Evolutionary conservation across 2,888 invertebrate genomes (phyloP).

Genomic region (Odontomyia ornata): DNA sequence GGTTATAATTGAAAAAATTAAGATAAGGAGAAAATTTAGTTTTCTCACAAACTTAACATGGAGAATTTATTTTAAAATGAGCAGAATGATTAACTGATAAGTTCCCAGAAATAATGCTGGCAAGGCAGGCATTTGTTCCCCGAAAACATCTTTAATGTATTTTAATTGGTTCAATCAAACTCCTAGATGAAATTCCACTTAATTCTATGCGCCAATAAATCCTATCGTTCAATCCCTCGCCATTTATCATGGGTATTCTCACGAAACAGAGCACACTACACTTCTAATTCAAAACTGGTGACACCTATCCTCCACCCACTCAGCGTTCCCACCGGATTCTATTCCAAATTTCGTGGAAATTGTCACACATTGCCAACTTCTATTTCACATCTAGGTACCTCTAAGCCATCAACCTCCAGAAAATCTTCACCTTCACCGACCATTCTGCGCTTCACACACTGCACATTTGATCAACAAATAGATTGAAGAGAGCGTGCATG

Average conservation of each 20-base stretch:
- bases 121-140: no score
- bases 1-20: no score
- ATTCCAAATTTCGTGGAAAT: slow-evolving; percentile 17
- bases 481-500: neutral
- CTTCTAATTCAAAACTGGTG: slow-evolving; percentile 1
- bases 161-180: slow-evolving; percentile 4
- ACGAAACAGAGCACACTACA: slow-evolving; percentile 12
- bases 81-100: no score
- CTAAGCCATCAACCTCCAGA: slow-evolving; percentile 28
- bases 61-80: no score
- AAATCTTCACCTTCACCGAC: neutral
- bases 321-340: neutral
- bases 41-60: no score
- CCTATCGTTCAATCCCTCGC: neutral
- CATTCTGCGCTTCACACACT: neutral
- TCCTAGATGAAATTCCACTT: neutral
- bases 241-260: slow-evolving; percentile 16
- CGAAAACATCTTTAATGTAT: no score
- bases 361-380: slow-evolving; percentile 24
- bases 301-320: slow-evolving; percentile 28
- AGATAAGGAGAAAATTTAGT: no score
- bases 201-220: neutral
- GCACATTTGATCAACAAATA: slow-evolving; percentile 6
- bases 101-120: no score
- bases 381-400: neutral